A percentile compares a stretch with the other conserved stretches of the same genome.
Evolutionary conservation across 2,113 vertebrate species (phyloP).

Genomic region (Pteruthius melanotis): DNA sequence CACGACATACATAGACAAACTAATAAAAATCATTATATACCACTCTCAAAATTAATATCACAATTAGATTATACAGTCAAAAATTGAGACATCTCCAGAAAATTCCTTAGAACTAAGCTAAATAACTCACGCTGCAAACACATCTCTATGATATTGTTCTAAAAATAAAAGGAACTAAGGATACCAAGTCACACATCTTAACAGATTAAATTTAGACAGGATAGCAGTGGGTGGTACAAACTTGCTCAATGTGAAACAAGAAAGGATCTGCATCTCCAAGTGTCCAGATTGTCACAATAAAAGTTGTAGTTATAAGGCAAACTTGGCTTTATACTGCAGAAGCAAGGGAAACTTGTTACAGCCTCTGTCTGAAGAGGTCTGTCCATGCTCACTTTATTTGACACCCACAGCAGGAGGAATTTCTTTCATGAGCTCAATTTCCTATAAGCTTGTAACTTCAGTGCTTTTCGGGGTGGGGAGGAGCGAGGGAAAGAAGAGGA

Average conservation of each 20-base stretch:
- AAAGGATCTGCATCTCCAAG: neutral
- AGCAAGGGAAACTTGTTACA: neutral
- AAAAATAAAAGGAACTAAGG: neutral
- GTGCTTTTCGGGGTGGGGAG: accelerated
- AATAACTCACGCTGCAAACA: neutral
- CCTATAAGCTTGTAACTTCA: neutral
- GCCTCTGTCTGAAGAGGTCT: neutral
- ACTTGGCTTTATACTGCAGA: neutral
- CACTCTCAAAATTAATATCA: neutral
- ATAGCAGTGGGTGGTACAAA: neutral
- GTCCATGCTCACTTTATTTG: neutral
- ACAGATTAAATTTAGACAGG: neutral
- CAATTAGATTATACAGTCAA: neutral
- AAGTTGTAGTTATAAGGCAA: neutral
- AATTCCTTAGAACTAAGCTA: neutral
- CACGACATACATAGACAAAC: neutral
- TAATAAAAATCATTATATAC: neutral
- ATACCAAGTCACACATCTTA: neutral
- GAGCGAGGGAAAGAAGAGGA: neutral
- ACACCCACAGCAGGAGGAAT: neutral
- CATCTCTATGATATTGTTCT: neutral
- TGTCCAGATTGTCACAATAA: neutral
- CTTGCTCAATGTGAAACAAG: neutral
- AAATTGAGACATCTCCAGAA: neutral
- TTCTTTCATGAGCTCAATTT: neutral